phyloP scores from a whole-genome alignment of 2,113 vertebrate genomes.

The Thalassarche chlororhynchos region DNA sequence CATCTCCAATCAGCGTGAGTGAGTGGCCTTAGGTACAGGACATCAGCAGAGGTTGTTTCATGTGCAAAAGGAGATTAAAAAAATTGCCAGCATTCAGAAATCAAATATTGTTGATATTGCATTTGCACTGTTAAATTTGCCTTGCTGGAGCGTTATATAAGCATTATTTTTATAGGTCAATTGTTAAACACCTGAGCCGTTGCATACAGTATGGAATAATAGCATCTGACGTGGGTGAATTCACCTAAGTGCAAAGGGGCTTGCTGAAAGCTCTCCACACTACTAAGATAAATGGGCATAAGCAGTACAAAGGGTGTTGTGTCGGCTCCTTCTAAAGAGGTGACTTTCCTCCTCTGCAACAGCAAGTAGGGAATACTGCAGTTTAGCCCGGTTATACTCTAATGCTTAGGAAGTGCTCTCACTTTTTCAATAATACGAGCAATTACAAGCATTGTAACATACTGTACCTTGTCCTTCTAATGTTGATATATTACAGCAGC shows the following conservation, averaged over 20 bases:
- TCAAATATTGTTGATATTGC: background rate
- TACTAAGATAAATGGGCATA: background rate
- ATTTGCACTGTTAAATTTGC: constrained; percentile 59
- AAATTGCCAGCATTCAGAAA: constrained; percentile 34
- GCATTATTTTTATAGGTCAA: constrained; percentile 63
- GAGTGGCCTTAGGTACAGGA: constrained; percentile 15
- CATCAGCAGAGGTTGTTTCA: background rate
- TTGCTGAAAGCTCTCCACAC: background rate
- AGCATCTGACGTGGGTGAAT: background rate
- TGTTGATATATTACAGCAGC: constrained; percentile 27
- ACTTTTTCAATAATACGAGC: background rate
- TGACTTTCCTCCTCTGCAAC: background rate
- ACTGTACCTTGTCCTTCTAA: constrained; percentile 33
- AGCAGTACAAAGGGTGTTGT: background rate
- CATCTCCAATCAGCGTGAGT: background rate
- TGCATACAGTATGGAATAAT: background rate
- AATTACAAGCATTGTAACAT: background rate
- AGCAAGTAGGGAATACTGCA: constrained; percentile 20
- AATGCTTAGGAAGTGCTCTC: constrained; percentile 40
- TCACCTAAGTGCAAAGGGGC: background rate
- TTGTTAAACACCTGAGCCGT: constrained; percentile 5
- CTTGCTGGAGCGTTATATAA: constrained; percentile 43
- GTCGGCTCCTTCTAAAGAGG: background rate
- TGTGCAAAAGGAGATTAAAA: background rate
- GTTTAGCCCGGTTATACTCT: background rate